Percentiles rank a stretch among this genome's conserved stretches.
phyloP scores from a whole-genome alignment of 2,797 vertebrate species.

The Acipenser oxyrinchus region DNA sequence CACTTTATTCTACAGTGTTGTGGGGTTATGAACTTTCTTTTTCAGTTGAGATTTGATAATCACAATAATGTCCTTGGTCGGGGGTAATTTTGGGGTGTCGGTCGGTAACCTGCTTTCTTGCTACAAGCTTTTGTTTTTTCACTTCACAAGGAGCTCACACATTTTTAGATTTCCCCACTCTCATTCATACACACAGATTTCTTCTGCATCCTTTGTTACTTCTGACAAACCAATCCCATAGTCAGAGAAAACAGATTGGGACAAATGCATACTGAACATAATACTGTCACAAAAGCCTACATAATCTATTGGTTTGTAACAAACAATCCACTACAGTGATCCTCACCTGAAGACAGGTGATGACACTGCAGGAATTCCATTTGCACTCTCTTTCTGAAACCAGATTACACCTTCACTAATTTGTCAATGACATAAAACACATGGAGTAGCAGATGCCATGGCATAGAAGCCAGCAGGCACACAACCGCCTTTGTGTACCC shows the following conservation, averaged over 20 bases:
- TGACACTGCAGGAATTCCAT: conserved; percentile 24
- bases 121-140: no score
- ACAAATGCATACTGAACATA: neutral
- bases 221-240: neutral
- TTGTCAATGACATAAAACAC: conserved; percentile 36
- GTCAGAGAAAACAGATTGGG: neutral
- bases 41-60: no score
- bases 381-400: conserved; percentile 16
- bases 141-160: no score
- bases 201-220: neutral
- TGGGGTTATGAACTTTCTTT: no score
- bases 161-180: no score
- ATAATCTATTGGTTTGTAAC: neutral
- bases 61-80: no score
- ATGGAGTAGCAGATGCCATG: conserved; percentile 28
- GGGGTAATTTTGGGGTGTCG: no score
- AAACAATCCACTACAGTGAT: conserved; percentile 16
- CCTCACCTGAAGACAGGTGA: conserved; percentile 25
- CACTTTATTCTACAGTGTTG: no score
- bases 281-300: neutral
- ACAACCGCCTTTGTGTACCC: neutral
- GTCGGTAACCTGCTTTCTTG: no score
- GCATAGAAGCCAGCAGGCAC: conserved; percentile 19
- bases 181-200: no score
- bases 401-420: conserved; percentile 20